Evolutionary conservation across 53 echinoderm and acorn worm genomes (phyloP).

Genomic region (Patiria pectinifera): DNA sequence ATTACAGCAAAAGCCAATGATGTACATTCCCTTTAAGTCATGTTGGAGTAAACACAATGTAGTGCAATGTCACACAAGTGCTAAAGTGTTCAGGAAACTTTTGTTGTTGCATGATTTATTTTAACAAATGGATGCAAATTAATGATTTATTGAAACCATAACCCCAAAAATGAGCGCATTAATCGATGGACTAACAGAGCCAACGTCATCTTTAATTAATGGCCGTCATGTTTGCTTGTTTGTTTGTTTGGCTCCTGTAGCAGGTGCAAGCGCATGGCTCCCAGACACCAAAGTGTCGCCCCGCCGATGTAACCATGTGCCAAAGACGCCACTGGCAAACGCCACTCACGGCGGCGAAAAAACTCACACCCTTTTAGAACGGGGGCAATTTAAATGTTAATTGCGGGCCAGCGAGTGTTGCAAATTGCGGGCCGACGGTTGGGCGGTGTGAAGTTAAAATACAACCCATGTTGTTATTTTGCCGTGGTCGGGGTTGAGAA

Average conservation of each 20-base stretch:
- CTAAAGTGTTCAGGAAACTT: too few relatives aligned
- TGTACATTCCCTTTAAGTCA: too few relatives aligned
- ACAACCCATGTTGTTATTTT: not conserved
- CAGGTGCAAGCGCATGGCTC: not conserved
- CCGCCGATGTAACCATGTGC: not conserved
- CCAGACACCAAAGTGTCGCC: not conserved
- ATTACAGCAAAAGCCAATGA: too few relatives aligned
- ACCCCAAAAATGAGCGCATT: not conserved
- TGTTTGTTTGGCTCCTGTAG: not conserved
- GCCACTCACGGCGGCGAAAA: not conserved
- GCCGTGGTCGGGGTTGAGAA: not conserved
- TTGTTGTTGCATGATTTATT: too few relatives aligned
- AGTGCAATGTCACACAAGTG: too few relatives aligned
- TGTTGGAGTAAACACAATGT: too few relatives aligned
- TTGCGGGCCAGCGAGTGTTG: not conserved
- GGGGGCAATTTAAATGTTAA: constrained; percentile 24
- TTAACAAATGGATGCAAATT: too few relatives aligned
- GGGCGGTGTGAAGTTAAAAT: not conserved
- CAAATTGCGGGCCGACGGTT: not conserved
- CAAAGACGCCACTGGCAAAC: not conserved
- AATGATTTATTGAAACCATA: too few relatives aligned
- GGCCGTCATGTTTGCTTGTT: not conserved
- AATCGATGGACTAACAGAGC: not conserved
- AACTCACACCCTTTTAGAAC: not conserved
- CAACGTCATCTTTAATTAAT: not conserved